Percentiles rank a stretch among this genome's conserved stretches.
Conservation (phyloP, 2,113 vertebrate genomes). For the Corvus hawaiiensis region DNA sequence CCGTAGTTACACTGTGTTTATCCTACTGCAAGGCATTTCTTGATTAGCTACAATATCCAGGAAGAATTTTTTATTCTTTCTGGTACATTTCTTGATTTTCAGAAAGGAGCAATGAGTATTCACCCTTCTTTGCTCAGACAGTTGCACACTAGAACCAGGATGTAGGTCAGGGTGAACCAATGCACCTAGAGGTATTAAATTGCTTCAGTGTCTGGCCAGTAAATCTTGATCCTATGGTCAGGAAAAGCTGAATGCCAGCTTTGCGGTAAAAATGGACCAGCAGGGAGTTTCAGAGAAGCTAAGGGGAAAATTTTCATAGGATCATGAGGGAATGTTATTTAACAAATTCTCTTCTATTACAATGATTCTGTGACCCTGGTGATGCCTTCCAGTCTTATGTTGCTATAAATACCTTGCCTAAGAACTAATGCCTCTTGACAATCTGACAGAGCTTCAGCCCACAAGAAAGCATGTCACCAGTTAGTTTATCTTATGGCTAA, state of each 20-base stretch:
- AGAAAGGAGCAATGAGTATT: neutral
- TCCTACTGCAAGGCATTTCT: neutral
- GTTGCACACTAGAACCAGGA: neutral
- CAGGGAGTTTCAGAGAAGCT: neutral
- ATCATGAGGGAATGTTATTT: neutral
- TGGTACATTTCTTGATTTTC: neutral
- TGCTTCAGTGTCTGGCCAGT: neutral
- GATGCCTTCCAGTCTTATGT: constrained; percentile 41
- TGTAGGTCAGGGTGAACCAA: neutral
- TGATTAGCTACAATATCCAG: neutral
- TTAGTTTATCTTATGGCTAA: constrained; percentile 15
- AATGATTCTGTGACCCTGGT: constrained; percentile 22
- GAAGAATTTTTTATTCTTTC: neutral
- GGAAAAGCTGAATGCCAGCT: neutral
- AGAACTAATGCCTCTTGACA: constrained; percentile 50
- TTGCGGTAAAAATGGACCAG: neutral
- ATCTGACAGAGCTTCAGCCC: neutral
- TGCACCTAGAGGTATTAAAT: neutral
- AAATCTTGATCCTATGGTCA: neutral
- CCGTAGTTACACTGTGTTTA: neutral
- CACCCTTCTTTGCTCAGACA: neutral
- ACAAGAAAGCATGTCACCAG: neutral
- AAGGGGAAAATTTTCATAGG: neutral
- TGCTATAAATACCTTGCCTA: constrained; percentile 58
- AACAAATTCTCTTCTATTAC: constrained; percentile 29